Evolutionary conservation across 1,140 invertebrate species (phyloP), one percentile per base, ranked within the genome.

Genomic region (Drosophila miranda): DNA sequence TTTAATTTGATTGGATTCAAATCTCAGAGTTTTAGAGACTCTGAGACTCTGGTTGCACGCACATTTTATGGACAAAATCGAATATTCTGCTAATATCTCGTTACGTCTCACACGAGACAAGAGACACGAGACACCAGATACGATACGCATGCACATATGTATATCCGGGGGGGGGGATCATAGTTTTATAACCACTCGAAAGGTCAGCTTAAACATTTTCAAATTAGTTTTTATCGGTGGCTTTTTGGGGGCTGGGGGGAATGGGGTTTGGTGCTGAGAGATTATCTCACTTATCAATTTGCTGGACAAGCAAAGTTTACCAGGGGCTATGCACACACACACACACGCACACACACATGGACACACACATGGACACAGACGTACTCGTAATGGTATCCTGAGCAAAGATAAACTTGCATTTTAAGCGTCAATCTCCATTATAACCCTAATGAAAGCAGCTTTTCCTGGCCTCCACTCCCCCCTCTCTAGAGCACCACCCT

Each of bases 361-460:
- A 28, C 7, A 2, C 8, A 34, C 9, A 30, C 26, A 6, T 1
- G 6, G 0, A 6, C 7, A 2, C 8, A 11, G 3, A 34, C 30
- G 9, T 11, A 11, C 30, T 3, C 9, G 3, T 34, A 26, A 49
- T 45, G 28, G 41, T 49, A 66, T 30, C 53, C 45, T 50, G 64
- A 48, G 66, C 53, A 58, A 45, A 50, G 54, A 70, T 70, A 70
- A 70, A 70, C 64, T 70, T 70, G 66, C 67, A 70, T 59, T 70
- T 70, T 70, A 70, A 70, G 67, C 66, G 67, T 70, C 67, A 58
- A 70, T 70, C 67, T 70, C 67, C 66, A 70, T 70, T 70, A 70
- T 70, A 70, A 51, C 66, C 66, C 67, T 70, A 70, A 70, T 70
- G 67, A 70, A 70, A 70, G 67, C 66, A 70, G 66, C 70, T 49